Evolutionary conservation across 2,113 vertebrate genomes (phyloP), one percentile per base, ranked within the genome.

Genomic region (Poeciliopsis turrubarensis): DNA sequence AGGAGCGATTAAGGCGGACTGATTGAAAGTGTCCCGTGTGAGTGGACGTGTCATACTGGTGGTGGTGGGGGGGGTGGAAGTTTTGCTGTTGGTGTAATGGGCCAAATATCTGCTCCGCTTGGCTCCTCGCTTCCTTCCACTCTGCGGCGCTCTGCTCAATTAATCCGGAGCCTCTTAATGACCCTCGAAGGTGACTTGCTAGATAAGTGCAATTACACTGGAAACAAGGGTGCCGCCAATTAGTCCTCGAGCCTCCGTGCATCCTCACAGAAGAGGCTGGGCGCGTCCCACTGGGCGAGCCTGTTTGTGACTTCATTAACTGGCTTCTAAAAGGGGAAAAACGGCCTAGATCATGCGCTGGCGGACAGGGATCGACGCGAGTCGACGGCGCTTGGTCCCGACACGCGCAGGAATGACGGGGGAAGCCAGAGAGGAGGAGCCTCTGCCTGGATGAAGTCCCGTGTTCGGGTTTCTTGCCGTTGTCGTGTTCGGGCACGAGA

Each of bases 241-340:
- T 94, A 93, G 90, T 92, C 91, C 91, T 89, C 84, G 81, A 90
- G 90, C 80, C 87, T 92, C 89, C 86, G 86, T 88, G 83, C 84
- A 85, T 93, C 82, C 90, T 86, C 76, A 76, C 69, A 7, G 72
- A 76, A 57, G 84, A 89, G 80, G 82, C 85, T 70, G 83, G 80
- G 65, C 85, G 70, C 70, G 61, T 94, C 93, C 93, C 93, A 87
- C 66, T 22, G 88, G 89, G 87, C 88, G 82, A 63, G 89, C 73
- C 91, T 93, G 92, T 92, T 94, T 93, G 91, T 89, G 93, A 92
- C 92, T 94, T 94, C 92, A 95, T 95, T 94, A 94, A 84, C 89
- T 29, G 65, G 64, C 78, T 90, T 92, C 91, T 93, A 93, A 93
- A 92, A 94, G 87, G 86, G 90, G 91, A 89, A 92, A 31, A 88